phyloP scores from a whole-genome alignment of 1,140 invertebrate genomes.

The Drosophila busckii region DNA sequence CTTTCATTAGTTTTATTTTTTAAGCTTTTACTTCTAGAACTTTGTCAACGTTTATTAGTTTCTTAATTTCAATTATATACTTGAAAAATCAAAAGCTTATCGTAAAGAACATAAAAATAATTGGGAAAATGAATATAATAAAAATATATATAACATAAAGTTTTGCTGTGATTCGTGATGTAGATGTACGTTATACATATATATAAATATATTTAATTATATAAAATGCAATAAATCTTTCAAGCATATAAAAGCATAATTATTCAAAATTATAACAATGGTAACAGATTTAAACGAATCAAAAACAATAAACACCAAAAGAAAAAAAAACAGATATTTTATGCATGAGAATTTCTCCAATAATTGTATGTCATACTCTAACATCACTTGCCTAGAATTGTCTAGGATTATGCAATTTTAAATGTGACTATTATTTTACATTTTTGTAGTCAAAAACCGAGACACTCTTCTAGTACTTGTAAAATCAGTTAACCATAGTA shows the following conservation, averaged over 20 bases:
- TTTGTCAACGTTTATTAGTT: constrained; percentile 33
- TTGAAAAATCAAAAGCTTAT: constrained; percentile 64
- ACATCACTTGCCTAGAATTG: constrained; percentile 67
- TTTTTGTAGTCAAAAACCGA: constrained; percentile 66
- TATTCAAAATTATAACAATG: constrained; percentile 50
- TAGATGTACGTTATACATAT: constrained; percentile 77
- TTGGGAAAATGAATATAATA: constrained; percentile 40
- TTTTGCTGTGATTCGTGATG: constrained; percentile 73
- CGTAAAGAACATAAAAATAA: constrained; percentile 55
- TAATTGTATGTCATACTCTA: constrained; percentile 66
- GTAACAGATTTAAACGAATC: constrained; percentile 10
- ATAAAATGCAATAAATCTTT: constrained; percentile 75
- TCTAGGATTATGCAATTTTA: constrained; percentile 65
- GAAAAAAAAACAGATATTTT: constrained; percentile 48
- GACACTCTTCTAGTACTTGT: constrained; percentile 64
- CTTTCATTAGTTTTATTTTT: constrained; percentile 20
- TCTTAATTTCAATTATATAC: constrained; percentile 46
- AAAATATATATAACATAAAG: constrained; percentile 56
- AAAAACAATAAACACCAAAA: constrained; percentile 9
- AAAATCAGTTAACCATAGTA: constrained; percentile 74
- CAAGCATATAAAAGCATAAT: constrained; percentile 64
- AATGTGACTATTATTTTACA: constrained; percentile 73
- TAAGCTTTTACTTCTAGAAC: constrained; percentile 28
- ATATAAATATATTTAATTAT: constrained; percentile 77
- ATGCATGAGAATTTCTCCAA: constrained; percentile 60